A percentile compares a stretch with the other conserved stretches of the same genome.
Evolutionary conservation across 2,113 vertebrate genomes (phyloP).

Genomic region (Prunella himalayana): DNA sequence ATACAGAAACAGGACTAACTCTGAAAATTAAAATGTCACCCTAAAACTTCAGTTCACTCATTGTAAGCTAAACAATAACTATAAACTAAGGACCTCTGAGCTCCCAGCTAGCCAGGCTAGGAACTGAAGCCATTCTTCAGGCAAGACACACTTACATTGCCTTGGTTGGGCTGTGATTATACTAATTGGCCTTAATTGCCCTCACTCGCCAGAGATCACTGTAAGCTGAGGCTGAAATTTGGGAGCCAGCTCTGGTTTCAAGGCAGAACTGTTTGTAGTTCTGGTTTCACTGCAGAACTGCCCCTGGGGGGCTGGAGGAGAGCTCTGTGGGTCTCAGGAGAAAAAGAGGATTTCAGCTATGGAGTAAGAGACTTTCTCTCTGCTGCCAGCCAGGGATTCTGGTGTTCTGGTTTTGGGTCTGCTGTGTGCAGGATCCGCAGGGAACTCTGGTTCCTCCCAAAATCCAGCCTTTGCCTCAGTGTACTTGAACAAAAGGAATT

Average conservation of each 20-base stretch:
- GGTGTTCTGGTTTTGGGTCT: not conserved
- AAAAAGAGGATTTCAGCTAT: not conserved
- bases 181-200: not conserved
- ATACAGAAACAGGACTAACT: not conserved
- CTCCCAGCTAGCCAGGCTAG: not conserved
- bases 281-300: not conserved
- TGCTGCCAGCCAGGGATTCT: not conserved
- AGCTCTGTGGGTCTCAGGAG: not conserved
- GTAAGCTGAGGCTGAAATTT: not conserved
- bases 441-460: not conserved
- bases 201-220: not conserved
- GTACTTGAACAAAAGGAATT: not conserved
- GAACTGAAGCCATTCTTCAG: fast-evolving
- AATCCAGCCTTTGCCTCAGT: not conserved
- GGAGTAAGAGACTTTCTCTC: not conserved
- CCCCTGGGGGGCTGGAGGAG: not conserved
- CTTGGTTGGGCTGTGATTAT: not conserved
- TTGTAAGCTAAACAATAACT: not conserved
- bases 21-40: not conserved
- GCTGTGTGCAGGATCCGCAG: not conserved
- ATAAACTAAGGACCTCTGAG: not conserved
- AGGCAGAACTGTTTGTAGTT: not conserved
- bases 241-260: not conserved
- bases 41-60: not conserved
- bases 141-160: not conserved